Base-by-base conservation (phyloP, 2,113 vertebrate genomes). In the Salvelinus alpinus region DNA sequence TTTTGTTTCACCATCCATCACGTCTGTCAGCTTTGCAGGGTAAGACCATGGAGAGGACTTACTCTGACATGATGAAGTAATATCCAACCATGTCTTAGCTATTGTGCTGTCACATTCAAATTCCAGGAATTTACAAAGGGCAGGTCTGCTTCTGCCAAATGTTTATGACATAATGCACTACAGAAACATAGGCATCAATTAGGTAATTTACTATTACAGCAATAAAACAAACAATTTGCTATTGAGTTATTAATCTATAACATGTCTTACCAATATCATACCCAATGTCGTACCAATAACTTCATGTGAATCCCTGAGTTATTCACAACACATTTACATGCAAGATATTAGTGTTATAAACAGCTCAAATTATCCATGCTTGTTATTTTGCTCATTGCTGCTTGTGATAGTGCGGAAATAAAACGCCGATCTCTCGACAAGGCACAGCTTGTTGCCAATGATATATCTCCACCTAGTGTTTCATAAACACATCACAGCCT, bases 401-500 rank as follows among this genome's bases (percentile, higher is more conserved):
- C 38, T 44, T 44, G 38, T 44, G 38, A 44, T 2, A 11, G 38
- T 44, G 38, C 9, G 38, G 38, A 44, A 12, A 12, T 44, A 44
- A 44, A 44, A 44, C 1, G 38, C 9, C 38, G 1, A 11, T 25
- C 11, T 25, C 62, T 64, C 24, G 62, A 64, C 22, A 64, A 25
- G 9, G 62, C 7, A 27, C 84, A 82, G 71, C 66, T 76, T 83
- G 82, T 87, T 89, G 59, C 62, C 82, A 87, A 87, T 88, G 85
- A 89, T 90, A 83, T 91, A 91, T 90, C 91, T 84, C 91, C 88
- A 66, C 64, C 27, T 66, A 66, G 64, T 66, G 64, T 29, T 57
- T 57, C 38, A 12, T 11, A 44, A 44, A 44, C 38, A 3, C 9
- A 44, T 11, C 38, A 44, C 38, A 44, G 38, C 38, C 38, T 44